Evolutionary conservation across 2,113 vertebrate genomes (phyloP), one percentile per base, ranked within the genome.

Genomic region (Catharus fuscescens): DNA sequence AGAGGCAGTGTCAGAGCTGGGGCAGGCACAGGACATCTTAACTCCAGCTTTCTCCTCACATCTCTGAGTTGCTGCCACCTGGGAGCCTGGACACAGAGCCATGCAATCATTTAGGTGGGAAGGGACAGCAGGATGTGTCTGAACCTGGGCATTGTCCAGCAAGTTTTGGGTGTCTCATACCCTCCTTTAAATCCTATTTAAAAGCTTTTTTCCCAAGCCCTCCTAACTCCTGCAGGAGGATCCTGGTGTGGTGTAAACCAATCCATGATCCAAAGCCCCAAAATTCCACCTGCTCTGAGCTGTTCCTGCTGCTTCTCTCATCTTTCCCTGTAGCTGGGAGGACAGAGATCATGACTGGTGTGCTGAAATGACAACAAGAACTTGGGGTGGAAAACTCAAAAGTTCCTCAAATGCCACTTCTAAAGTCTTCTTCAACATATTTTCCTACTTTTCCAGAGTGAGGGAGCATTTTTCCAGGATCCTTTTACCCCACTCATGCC

Each of bases 401-500:
- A 69, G 3, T 19, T 61, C 13, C 38, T 70, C 4, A 36, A 44
- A 15, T 50, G 34, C 23, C 17, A 14, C 45, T 60, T 92, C 5
- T 56, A 23, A 79, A 69, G 4, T 40, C 8, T 26, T 42, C 77
- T 50, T 42, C 38, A 88, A 53, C 44, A 44, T 10, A 0, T 1
- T 54, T 59, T 18, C 24, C n/a, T 45, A 0, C 40, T 44, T 65
- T 40, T 17, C 47, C 42, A 42, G 61, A 48, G 28, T 2, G 1
- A 67, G 44, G 18, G 45, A 38, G 16, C 4, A 4, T 48, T 67
- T 82, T 17, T 53, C 40, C 54, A 48, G 59, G 70, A 19, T 24
- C 12, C 4, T 32, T 71, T 86, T 28, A 17, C 28, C 40, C 24
- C 4, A 0, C 2, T 1, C 5, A 0, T 13, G 1, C 26, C 48